Evolutionary conservation across 2,888 invertebrate genomes (phyloP), one percentile per base, ranked within the genome.

Genomic region (Patella pellucida): DNA sequence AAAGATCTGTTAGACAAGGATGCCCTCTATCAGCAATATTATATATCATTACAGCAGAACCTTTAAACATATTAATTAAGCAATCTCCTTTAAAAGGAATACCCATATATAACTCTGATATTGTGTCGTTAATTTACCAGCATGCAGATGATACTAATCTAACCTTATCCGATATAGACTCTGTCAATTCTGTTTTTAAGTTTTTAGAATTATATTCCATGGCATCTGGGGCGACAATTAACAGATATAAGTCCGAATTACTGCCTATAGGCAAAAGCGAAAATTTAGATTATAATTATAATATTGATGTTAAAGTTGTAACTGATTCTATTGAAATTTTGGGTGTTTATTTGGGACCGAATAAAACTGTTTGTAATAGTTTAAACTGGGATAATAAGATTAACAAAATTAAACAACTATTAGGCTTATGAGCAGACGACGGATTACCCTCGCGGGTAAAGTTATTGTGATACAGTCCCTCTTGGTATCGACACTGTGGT

Each of bases 341-440:
- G 2, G 56, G 19, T 62, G 56, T 62, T 19, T 62, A 4, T 62
- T 62, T 19, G 11, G 56, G 56, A 19, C 1, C 16, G 1, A 19
- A 62, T 16, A 62, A 11, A 62, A 16, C n/a, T 11, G 15, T 62
- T 19, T 62, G 56, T 19, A 62, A 19, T 62, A 19, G 19, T 19
- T 62, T 62, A 14, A 62, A 62, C 4, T 62, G 56, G 56, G 19
- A 62, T 14, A 62, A 19, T 9, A 62, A 62, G 5, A 5, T 62
- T 19, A 9, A 2, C 11, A 62, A 62, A 9, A 62, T 62, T 62
- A 62, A 62, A 19, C 16, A 15, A 23, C n/a, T 68, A 15, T 9
- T 73, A 31, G 62, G 62, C 15, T 16, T 68, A 11, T 73, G 73
- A 73, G 68, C n/a, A 67, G 51, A 27, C 56, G 56, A 3, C 56